Conservation (phyloP, 2,888 invertebrate species). For the Tenodera sinensis region DNA sequence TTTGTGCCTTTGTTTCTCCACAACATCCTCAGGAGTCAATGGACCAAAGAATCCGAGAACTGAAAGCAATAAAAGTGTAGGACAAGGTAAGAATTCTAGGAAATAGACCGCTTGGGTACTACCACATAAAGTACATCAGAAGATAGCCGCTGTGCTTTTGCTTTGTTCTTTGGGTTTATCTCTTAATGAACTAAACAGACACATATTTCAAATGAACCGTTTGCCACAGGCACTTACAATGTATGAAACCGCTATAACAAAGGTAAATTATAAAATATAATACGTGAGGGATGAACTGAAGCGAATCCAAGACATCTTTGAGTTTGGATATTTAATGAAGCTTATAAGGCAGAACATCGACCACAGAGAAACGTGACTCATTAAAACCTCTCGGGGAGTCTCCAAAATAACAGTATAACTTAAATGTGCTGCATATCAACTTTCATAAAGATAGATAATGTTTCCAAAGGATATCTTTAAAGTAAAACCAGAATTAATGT, state of each 20-base stretch:
- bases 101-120: neutral
- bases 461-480: too few species aligned
- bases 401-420: too few species aligned
- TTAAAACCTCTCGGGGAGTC: neutral
- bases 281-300: neutral
- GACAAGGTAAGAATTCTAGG: neutral
- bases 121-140: neutral
- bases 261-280: neutral
- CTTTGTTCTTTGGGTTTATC: neutral
- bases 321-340: neutral
- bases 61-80: neutral
- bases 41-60: neutral
- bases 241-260: neutral
- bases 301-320: neutral
- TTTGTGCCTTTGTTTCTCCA: neutral
- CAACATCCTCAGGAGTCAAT: neutral
- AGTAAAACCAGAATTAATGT: too few species aligned
- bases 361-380: neutral
- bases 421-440: too few species aligned
- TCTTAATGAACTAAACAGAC: neutral
- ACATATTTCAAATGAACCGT: neutral
- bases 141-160: neutral
- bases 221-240: neutral
- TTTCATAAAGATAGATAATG: too few species aligned
- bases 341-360: neutral